phyloP scores from a whole-genome alignment of 2,888 invertebrate genomes.

The Volucella bombylans region DNA sequence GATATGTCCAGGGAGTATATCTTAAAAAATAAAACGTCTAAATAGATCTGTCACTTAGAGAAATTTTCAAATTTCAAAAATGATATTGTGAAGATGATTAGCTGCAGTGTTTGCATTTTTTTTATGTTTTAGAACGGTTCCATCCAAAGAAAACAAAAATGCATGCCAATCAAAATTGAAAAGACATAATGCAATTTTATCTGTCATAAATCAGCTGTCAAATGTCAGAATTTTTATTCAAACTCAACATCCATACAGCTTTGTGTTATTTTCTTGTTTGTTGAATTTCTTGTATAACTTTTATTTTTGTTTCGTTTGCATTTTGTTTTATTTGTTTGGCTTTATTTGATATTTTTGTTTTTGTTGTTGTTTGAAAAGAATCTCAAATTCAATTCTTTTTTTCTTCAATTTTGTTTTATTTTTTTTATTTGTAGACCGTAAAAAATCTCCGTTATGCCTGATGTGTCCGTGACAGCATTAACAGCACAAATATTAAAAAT shows the following conservation, averaged over 20 bases:
- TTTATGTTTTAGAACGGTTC: neutral
- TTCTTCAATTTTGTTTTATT: conserved; percentile 51
- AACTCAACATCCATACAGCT: neutral
- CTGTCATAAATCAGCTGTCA: neutral
- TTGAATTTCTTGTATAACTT: conserved; percentile 16
- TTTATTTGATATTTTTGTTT: conserved; percentile 48
- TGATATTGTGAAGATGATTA: conserved; percentile 54
- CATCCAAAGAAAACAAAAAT: conserved; percentile 36
- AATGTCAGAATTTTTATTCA: conserved; percentile 2
- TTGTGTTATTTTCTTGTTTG: neutral
- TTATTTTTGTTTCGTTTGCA: conserved; percentile 43
- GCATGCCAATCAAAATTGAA: conserved; percentile 12
- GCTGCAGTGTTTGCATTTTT: conserved; percentile 48
- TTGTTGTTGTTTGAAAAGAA: conserved; percentile 22
- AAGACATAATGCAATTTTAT: neutral
- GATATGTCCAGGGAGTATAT: neutral
- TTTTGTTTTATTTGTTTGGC: conserved; percentile 72
- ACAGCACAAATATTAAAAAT: conserved; percentile 51
- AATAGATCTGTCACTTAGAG: neutral
- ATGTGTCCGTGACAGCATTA: conserved; percentile 73
- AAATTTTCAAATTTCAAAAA: conserved; percentile 17
- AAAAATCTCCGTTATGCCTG: conserved; percentile 77
- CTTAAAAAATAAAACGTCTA: conserved; percentile 2
- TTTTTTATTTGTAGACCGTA: conserved; percentile 80
- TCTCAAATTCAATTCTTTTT: conserved; percentile 52